Percentiles rank a stretch among this genome's conserved stretches.
These are phyloP conservation scores for Pseudorectes ferrugineus DNA, from an alignment of 2,113 vertebrate species.

Conservation along the genomic window DNA sequence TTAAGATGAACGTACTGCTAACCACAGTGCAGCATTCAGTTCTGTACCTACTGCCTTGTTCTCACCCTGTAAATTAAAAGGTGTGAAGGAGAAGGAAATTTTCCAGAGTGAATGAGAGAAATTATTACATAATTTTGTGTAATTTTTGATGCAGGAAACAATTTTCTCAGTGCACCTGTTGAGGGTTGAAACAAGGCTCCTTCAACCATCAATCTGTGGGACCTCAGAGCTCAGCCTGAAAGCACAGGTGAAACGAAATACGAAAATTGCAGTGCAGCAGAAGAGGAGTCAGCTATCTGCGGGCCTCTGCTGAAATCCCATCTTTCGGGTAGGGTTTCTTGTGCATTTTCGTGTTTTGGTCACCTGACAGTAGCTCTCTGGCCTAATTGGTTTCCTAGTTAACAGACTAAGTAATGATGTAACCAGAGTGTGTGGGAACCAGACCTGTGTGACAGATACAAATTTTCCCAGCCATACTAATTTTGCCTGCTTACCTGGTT, in stretches of 20 bases:
- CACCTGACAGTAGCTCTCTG: constrained; percentile 82
- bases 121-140: constrained; percentile 63
- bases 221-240: constrained; percentile 89
- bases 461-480: constrained; percentile 90
- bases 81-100: constrained; percentile 7
- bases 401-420: constrained; percentile 96
- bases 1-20: background rate
- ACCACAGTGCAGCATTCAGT: background rate
- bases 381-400: constrained; percentile 85
- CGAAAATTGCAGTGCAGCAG: constrained; percentile 95
- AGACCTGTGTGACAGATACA: constrained; percentile 90
- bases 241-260: constrained; percentile 98
- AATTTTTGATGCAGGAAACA: constrained; percentile 72
- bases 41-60: background rate
- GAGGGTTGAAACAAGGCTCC: constrained; percentile 65
- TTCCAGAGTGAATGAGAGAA: constrained; percentile 6
- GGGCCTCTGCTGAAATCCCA: constrained; percentile 92
- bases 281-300: constrained; percentile 91
- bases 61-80: constrained; percentile 37
- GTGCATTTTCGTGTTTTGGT: constrained; percentile 86
- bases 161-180: constrained; percentile 76
- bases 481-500: constrained; percentile 84
- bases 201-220: constrained; percentile 82
- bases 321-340: constrained; percentile 89
- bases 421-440: constrained; percentile 99